Evolutionary conservation across 2,888 invertebrate genomes (phyloP), one percentile per base, ranked within the genome.

Genomic region (Agrotis clavis): DNA sequence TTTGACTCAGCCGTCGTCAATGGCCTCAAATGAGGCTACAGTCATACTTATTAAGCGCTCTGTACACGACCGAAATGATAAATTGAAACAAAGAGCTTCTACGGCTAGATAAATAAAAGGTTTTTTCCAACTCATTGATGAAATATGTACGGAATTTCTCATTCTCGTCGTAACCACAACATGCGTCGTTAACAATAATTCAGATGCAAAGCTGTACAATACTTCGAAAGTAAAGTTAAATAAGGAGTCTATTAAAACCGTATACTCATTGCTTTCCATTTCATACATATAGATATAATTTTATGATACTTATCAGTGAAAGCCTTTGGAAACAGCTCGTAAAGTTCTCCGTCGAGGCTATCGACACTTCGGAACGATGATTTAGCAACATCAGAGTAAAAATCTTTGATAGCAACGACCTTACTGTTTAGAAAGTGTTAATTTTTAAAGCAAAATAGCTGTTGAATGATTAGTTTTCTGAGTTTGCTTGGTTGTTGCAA

Each of bases 391-490:
- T 88, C 61, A 67, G 67, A 67, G 62, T 53, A 74, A 71, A 80
- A 82, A 76, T 78, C 75, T 76, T 77, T 69, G 71, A 82, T 86
- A 81, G 78, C 81, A 79, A 84, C 75, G 83, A 82, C 83, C 83
- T 87, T 84, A 80, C 74, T 77, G 67, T 88, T 89, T 89, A 89
- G 90, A 90, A 90, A 90, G 90, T 86, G 70, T 71, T 51, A 6
- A 71, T 83, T 79, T 82, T 30, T 65, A 66, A 71, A 59, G 64
- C 64, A 69, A 70, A 79, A 75, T 70, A 67, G 54, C 65, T 72
- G 59, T 54, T 7, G 69, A 69, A 72, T 74, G 50, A 77, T 67
- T 61, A 71, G 67, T 78, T 77, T 74, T 68, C 16, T 61, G 72
- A 74, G 69, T 84, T 80, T 77, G 51, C 51, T 45, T 74, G 60